phyloP scores from a whole-genome alignment of 2,797 vertebrate species.

The Schizothorax lantsangensis region DNA sequence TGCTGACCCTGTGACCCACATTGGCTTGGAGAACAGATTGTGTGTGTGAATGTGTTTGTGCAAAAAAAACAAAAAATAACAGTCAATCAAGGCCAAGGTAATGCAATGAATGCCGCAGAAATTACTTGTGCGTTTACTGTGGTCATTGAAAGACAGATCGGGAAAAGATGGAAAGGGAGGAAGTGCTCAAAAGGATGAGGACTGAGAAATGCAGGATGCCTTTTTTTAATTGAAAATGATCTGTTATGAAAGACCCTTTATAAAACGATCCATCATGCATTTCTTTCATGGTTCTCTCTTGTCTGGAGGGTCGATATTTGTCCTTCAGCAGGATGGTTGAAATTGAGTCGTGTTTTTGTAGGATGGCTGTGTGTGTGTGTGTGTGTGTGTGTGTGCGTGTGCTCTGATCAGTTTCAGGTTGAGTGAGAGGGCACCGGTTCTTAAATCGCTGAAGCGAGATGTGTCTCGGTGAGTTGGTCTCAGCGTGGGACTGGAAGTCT shows the following conservation, averaged over 20 bases:
- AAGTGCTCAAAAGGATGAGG: slow-evolving; percentile 14
- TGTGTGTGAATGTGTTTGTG: slow-evolving; percentile 22
- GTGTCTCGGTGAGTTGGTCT: slow-evolving; percentile 24
- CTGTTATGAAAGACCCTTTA: slow-evolving; percentile 27
- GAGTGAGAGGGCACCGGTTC: slow-evolving; percentile 32
- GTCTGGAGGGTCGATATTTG: slow-evolving; percentile 51
- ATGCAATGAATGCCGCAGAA: background rate
- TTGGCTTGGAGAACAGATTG: background rate
- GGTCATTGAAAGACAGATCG: background rate
- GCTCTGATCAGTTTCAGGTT: slow-evolving; percentile 49
- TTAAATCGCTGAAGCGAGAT: slow-evolving; percentile 50
- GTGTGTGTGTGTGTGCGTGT: background rate
- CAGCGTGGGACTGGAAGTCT: slow-evolving; percentile 30
- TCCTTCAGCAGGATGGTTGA: slow-evolving; percentile 45
- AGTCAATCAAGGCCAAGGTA: slow-evolving; percentile 3
- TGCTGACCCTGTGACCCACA: background rate
- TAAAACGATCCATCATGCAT: slow-evolving; percentile 42
- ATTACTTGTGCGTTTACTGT: background rate
- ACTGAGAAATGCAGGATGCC: slow-evolving; percentile 31
- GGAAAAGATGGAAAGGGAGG: background rate
- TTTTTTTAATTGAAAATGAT: slow-evolving; percentile 46
- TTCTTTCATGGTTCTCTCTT: slow-evolving; percentile 20
- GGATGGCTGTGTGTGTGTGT: slow-evolving; percentile 25
- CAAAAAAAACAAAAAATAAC: background rate
- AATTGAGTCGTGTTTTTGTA: slow-evolving; percentile 46